Conservation (phyloP, 1,140 invertebrate species). For the Bombus impatiens region DNA sequence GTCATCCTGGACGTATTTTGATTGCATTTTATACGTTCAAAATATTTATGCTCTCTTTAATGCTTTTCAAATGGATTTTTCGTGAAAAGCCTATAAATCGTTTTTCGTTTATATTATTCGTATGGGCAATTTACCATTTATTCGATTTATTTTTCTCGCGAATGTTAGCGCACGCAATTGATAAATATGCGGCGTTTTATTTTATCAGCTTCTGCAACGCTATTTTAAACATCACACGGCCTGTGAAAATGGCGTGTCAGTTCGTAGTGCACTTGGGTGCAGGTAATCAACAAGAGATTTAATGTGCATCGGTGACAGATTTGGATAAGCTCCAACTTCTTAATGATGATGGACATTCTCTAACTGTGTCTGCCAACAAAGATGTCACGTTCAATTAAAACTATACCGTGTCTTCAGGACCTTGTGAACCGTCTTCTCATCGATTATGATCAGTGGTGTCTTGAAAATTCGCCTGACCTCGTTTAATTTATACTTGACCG, state of each 20-base stretch:
- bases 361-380: constrained; percentile 58
- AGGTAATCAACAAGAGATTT: constrained; percentile 26
- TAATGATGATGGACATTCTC: constrained; percentile 69
- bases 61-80: no score
- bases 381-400: constrained; percentile 54
- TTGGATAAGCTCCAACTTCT: constrained; percentile 63
- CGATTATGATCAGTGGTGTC: constrained; percentile 50
- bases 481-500: background rate
- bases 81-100: no score
- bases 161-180: background rate
- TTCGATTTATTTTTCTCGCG: no score
- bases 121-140: no score
- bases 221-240: background rate
- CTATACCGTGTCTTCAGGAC: constrained; percentile 4
- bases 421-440: background rate
- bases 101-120: no score
- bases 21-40: no score
- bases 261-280: background rate
- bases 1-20: no score
- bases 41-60: no score
- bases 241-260: background rate
- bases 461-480: constrained; percentile 17
- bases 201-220: background rate
- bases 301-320: constrained; percentile 53
- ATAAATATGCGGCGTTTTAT: constrained; percentile 2